Conservation (phyloP, 2,113 vertebrate genomes). For the Trematocara nigrifrons region DNA sequence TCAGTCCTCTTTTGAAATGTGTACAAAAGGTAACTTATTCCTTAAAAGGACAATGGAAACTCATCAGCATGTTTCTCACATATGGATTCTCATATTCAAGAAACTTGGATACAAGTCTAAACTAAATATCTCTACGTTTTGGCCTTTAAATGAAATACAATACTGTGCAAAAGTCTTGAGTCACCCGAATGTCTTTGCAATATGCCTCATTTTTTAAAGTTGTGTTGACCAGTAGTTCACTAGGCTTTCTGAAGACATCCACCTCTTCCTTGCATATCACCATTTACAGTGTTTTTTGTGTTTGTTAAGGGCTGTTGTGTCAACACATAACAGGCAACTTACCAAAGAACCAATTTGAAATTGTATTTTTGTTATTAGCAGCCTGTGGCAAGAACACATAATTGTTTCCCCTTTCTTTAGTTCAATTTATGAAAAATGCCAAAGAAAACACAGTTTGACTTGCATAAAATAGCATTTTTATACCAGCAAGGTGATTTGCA, state of each 20-base stretch:
- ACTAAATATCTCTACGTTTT: not conserved
- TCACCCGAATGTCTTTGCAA: not conserved
- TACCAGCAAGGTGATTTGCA: not conserved
- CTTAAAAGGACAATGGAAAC: not conserved
- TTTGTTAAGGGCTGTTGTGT: not conserved
- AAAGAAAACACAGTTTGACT: not conserved
- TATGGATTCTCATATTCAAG: not conserved
- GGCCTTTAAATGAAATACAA: not conserved
- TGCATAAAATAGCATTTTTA: not conserved
- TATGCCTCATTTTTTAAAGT: not conserved
- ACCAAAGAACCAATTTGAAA: not conserved
- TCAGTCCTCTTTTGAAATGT: not conserved
- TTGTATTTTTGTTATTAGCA: not conserved
- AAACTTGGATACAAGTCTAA: not conserved
- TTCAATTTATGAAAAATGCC: not conserved
- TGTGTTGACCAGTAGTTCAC: not conserved
- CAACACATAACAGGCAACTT: not conserved
- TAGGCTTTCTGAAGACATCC: not conserved
- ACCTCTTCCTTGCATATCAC: not conserved
- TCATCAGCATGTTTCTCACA: accelerated
- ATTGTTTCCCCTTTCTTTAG: not conserved
- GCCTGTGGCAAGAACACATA: not conserved
- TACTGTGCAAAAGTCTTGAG: not conserved
- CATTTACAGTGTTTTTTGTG: not conserved
- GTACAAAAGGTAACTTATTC: accelerated